phyloP scores from a whole-genome alignment of 1,140 invertebrate species.

The Choristoneura fumiferana region DNA sequence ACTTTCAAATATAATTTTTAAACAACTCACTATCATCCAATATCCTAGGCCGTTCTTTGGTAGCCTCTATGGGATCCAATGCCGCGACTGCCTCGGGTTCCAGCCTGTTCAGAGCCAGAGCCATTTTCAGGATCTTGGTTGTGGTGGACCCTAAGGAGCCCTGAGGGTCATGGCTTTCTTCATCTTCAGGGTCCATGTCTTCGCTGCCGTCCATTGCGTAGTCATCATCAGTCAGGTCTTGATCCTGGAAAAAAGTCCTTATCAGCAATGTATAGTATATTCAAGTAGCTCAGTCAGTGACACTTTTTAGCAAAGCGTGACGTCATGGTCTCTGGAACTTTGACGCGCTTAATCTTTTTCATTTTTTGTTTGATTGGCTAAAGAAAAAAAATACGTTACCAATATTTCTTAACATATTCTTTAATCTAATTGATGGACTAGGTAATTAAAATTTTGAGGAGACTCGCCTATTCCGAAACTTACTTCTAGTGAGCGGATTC shows the following conservation, averaged over 20 bases:
- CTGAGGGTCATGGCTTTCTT: slow-evolving; percentile 1
- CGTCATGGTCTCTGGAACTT: too few species aligned
- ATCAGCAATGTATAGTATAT: slow-evolving; percentile 8
- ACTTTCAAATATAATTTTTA: too few species aligned
- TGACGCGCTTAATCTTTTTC: too few species aligned
- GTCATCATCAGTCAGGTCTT: slow-evolving; percentile 39
- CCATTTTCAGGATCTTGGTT: slow-evolving; percentile 34
- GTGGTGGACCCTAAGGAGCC: slow-evolving; percentile 26
- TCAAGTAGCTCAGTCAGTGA: neutral
- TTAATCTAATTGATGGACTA: too few species aligned
- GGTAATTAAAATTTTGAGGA: too few species aligned
- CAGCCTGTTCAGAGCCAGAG: slow-evolving; percentile 47
- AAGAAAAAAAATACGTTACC: too few species aligned
- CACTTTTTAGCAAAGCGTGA: too few species aligned
- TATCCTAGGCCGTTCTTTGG: slow-evolving; percentile 57
- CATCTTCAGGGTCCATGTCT: slow-evolving; percentile 38
- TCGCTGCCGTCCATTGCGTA: slow-evolving; percentile 47
- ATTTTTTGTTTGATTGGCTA: too few species aligned
- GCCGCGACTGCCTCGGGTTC: slow-evolving; percentile 44
- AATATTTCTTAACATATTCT: too few species aligned
- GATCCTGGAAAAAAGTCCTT: slow-evolving; percentile 50
- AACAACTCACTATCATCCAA: slow-evolving; percentile 55
- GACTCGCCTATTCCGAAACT: too few species aligned
- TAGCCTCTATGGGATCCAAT: slow-evolving; percentile 53
- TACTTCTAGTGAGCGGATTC: too few species aligned